phyloP scores from a whole-genome alignment of 1,140 invertebrate species.

The Bombus confusus region DNA sequence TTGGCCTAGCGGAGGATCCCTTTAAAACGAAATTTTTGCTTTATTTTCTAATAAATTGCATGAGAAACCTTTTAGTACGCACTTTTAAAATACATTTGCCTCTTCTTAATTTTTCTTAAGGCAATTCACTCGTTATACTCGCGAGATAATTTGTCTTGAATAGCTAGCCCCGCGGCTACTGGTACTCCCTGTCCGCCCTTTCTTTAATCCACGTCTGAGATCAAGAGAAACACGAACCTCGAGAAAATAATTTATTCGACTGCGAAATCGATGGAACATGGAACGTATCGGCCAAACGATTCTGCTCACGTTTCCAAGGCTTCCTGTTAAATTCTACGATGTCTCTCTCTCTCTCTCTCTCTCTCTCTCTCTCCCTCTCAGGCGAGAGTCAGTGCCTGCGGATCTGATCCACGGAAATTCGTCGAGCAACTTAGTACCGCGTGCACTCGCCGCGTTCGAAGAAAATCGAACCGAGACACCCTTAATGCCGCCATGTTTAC shows the following conservation, averaged over 20 bases:
- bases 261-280: constrained; percentile 23
- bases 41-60: no score
- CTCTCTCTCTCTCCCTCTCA: background rate
- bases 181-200: no score
- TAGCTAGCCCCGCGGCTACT: no score
- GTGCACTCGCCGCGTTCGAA: background rate
- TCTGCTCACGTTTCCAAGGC: constrained; percentile 17
- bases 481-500: background rate
- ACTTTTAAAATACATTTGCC: no score
- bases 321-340: constrained; percentile 36
- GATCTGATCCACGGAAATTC: background rate
- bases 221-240: background rate
- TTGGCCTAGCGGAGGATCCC: no score
- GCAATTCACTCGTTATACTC: no score
- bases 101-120: no score
- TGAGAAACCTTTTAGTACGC: no score
- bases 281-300: background rate
- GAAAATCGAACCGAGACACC: background rate
- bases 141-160: no score
- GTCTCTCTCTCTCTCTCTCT: background rate
- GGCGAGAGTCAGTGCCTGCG: background rate
- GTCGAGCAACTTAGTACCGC: background rate
- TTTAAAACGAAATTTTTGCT: no score
- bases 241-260: constrained; percentile 30
- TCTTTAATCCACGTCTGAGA: background rate